These are phyloP conservation scores for Chrysochloris asiatica DNA, from an alignment of 2,113 vertebrate genomes.

Conservation along the genomic window DNA sequence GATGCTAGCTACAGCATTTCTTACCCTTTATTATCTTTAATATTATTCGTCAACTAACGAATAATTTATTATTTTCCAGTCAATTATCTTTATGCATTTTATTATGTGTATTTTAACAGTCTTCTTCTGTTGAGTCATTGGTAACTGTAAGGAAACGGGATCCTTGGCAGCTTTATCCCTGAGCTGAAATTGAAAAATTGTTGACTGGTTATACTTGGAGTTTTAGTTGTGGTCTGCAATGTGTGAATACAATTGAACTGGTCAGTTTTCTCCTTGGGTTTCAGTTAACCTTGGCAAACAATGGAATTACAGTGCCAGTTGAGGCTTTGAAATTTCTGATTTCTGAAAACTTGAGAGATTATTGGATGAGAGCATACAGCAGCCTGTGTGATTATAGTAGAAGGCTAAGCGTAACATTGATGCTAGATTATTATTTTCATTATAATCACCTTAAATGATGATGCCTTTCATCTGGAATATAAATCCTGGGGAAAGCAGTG, in stretches of 20 bases:
- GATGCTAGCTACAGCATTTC: background rate
- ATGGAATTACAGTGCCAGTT: background rate
- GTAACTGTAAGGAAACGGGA: background rate
- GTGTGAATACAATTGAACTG: slow-evolving; percentile 15
- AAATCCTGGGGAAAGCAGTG: slow-evolving; percentile 39
- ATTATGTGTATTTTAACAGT: background rate
- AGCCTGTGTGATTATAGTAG: slow-evolving; percentile 56
- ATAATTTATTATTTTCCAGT: slow-evolving; percentile 34
- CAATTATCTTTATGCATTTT: no score
- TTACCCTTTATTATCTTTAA: background rate
- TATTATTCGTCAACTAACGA: background rate
- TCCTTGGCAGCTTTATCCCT: background rate
- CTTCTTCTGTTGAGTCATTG: slow-evolving; percentile 3
- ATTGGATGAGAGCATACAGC: slow-evolving; percentile 42
- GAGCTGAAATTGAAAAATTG: slow-evolving; percentile 19
- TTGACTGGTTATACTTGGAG: slow-evolving; percentile 23
- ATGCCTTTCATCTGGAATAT: slow-evolving; percentile 54
- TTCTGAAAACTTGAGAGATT: slow-evolving; percentile 50
- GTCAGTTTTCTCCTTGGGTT: slow-evolving; percentile 41
- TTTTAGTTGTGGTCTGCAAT: slow-evolving; percentile 10
- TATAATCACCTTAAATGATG: slow-evolving; percentile 62
- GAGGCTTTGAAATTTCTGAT: slow-evolving; percentile 55
- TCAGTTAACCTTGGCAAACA: slow-evolving; percentile 48
- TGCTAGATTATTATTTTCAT: slow-evolving; percentile 65
- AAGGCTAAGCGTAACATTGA: slow-evolving; percentile 20